Conservation (phyloP, 2,797 vertebrate genomes). For the Oreochromis mossambicus region DNA sequence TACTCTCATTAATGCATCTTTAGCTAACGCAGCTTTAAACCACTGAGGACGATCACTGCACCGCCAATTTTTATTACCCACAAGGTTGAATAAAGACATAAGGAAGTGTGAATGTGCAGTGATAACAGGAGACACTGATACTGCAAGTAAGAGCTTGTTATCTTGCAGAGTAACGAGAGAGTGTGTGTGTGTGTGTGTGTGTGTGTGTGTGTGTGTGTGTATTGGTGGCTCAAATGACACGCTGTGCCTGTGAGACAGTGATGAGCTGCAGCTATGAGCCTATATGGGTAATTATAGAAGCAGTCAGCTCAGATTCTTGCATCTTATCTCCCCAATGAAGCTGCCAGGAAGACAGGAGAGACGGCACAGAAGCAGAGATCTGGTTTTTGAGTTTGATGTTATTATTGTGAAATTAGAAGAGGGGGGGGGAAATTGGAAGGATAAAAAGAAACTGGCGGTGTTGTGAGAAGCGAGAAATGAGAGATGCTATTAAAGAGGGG, state of each 20-base stretch:
- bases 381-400: constrained; percentile 14
- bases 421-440: not conserved
- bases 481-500: not conserved
- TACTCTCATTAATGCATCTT: not conserved
- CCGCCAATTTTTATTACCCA: not conserved
- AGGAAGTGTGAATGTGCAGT: not conserved
- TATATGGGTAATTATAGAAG: constrained; percentile 55
- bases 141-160: constrained; percentile 6
- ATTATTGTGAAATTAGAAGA: constrained; percentile 16
- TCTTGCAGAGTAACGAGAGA: constrained; percentile 4
- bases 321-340: constrained; percentile 24
- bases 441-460: constrained; percentile 7
- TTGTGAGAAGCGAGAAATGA: not conserved
- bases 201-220: not conserved
- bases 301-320: constrained; percentile 5
- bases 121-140: constrained; percentile 7
- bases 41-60: not conserved
- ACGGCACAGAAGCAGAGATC: not conserved
- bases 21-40: not conserved
- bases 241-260: constrained; percentile 28
- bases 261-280: constrained; percentile 30
- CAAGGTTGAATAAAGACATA: not conserved
- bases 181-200: not conserved
- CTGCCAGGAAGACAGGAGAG: constrained; percentile 3
- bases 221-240: constrained; percentile 25